A percentile compares a stretch with the other conserved stretches of the same genome.
These are phyloP conservation scores for Malthinus flaveolus DNA, from an alignment of 2,888 invertebrate species.

Conservation along the genomic window DNA sequence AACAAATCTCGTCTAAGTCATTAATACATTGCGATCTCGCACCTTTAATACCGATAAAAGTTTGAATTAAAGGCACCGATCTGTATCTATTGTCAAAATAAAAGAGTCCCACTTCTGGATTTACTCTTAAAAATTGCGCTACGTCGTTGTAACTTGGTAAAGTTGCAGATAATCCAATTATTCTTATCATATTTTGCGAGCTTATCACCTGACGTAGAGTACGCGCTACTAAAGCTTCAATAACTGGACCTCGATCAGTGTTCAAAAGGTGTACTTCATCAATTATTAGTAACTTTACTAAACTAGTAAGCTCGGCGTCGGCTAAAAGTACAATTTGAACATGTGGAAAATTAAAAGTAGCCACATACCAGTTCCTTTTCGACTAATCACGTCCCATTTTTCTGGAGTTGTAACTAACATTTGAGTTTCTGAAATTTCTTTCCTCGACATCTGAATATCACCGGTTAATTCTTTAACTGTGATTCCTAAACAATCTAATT, in stretches of 20 bases:
- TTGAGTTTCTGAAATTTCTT: slow-evolving; percentile 93
- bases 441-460: slow-evolving; percentile 95
- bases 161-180: slow-evolving; percentile 96
- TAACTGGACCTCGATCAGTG: slow-evolving; percentile 95
- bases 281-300: slow-evolving; percentile 91
- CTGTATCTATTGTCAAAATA: slow-evolving; percentile 93
- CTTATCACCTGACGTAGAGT: slow-evolving; percentile 91
- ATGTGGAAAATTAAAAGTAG: neutral
- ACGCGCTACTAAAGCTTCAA: slow-evolving; percentile 95
- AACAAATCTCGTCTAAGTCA: slow-evolving; percentile 91
- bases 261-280: slow-evolving; percentile 97
- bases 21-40: slow-evolving; percentile 56
- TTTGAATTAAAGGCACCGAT: slow-evolving; percentile 91
- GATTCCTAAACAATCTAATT: slow-evolving; percentile 77
- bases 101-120: slow-evolving; percentile 88
- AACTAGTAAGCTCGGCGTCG: slow-evolving; percentile 84
- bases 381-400: slow-evolving; percentile 99
- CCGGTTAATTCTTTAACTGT: slow-evolving; percentile 92
- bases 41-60: slow-evolving; percentile 67
- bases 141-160: slow-evolving; percentile 98
- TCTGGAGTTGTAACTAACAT: slow-evolving; percentile 99
- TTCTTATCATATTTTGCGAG: slow-evolving; percentile 92
- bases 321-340: slow-evolving; percentile 56
- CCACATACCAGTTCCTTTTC: slow-evolving; percentile 78
- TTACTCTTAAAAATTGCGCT: slow-evolving; percentile 90